Evolutionary conservation across 2,113 vertebrate species (phyloP), one percentile per base, ranked within the genome.

Genomic region (Paratilapia polleni): DNA sequence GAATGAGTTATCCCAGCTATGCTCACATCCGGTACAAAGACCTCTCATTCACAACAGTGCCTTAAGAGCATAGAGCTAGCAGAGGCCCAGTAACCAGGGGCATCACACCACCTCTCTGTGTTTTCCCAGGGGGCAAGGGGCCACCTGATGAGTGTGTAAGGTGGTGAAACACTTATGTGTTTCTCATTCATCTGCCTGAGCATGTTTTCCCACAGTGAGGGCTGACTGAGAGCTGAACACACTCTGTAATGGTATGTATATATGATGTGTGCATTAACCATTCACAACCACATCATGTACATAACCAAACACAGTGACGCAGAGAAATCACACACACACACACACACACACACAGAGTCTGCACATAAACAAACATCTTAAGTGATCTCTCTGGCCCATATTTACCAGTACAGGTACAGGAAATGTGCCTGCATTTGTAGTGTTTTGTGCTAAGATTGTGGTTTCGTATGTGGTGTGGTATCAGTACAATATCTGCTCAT

Each of bases 31-130:
- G 14, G 86, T 38, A 88, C 84, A 87, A 31, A 43, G 64, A 81
- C 89, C 91, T 60, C 91, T 91, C 83, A 73, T 91, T 89, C 82
- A 86, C 80, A 81, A 75, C 74, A 74, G 34, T 61, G 49, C 63
- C 82, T 61, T 41, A 87, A 14, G 14, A 58, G 77, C 12, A 47
- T 74, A 41, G 2, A 41, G 10, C 38, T 12, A 41, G 43, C 13
- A 47, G 41, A 47, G 14, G 43, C 13, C 81, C 81, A 80, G 62
- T 58, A 9, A 79, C 54, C 36, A 17, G 54, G n/a, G 12, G 58
- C 31, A 28, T 31, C 15, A 31, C 61, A 57, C 63, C 47, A 62
- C 19, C 2, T 8, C 58, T 4, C 52, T 61, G 66, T 75, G 76
- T 83, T 81, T 81, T 80, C 62, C 34, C 60, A 41, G 17, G 8